Percentiles rank a stretch among this genome's conserved stretches.
Evolutionary conservation across 2,888 invertebrate genomes (phyloP).

Genomic region (Dorcus hopei): DNA sequence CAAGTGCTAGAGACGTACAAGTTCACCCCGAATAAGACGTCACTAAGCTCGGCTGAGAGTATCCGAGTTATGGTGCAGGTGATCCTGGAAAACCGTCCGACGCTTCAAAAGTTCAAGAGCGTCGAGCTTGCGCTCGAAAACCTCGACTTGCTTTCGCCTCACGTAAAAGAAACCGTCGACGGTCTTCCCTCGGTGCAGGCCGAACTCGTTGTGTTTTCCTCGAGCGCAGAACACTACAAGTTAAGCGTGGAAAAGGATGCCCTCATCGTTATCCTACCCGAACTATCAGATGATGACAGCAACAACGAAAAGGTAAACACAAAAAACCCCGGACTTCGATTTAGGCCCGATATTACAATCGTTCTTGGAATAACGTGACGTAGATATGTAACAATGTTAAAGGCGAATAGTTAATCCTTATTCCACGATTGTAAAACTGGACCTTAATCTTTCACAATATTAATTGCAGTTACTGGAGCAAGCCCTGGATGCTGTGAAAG

Average conservation of each 20-base stretch:
- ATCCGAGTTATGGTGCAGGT: conserved; percentile 65
- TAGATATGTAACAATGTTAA: no score
- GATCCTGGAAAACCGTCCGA: conserved; percentile 67
- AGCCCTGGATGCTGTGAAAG: neutral
- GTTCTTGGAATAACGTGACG: no score
- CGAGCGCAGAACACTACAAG: conserved; percentile 26
- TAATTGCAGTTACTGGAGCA: conserved; percentile 30
- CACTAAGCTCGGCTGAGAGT: conserved; percentile 38
- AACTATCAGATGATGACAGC: no score
- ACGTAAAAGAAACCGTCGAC: conserved; percentile 58
- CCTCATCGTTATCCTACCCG: neutral
- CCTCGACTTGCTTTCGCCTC: conserved; percentile 49
- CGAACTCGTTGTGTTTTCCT: conserved; percentile 58
- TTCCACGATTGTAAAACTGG: no score
- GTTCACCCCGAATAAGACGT: conserved; percentile 62
- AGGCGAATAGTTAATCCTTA: no score
- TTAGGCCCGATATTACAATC: no score
- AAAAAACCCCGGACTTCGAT: neutral
- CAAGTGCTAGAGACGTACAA: conserved; percentile 75
- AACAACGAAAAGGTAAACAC: no score
- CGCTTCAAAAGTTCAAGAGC: conserved; percentile 59
- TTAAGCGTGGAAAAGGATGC: neutral
- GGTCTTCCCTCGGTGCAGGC: conserved; percentile 70
- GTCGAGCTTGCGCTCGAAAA: conserved; percentile 45
- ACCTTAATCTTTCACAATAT: conserved; percentile 46